These are phyloP conservation scores for Cichlasoma orientale DNA, from an alignment of 2,797 vertebrate genomes.

Conservation along the genomic window DNA sequence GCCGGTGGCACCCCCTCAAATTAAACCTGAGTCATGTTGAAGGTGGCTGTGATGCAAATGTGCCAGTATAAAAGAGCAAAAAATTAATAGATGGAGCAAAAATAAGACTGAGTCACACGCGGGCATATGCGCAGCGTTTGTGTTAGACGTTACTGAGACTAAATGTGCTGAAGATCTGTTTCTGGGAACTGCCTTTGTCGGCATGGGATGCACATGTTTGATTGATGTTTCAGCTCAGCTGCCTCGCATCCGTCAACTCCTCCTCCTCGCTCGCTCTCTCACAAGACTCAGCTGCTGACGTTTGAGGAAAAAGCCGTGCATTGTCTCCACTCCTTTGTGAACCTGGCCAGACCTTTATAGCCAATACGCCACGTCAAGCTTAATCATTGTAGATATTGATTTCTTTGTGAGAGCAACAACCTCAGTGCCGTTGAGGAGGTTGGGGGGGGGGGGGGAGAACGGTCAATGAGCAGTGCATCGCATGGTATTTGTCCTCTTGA, in stretches of 20 bases:
- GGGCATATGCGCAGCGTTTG: background rate
- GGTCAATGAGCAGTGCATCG: constrained; percentile 10
- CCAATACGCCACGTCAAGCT: constrained; percentile 52
- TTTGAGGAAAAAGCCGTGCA: constrained; percentile 32
- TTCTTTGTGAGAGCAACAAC: constrained; percentile 58
- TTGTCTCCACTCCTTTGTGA: constrained; percentile 57
- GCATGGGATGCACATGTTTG: constrained; percentile 41
- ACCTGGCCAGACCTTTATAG: constrained; percentile 48
- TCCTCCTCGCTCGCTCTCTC: constrained; percentile 15
- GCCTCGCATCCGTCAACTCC: constrained; percentile 56
- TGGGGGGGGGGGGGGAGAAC: background rate
- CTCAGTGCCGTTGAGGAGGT: constrained; percentile 13
- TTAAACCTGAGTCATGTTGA: constrained; percentile 17
- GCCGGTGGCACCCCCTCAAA: background rate
- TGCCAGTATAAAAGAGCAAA: background rate
- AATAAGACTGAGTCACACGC: background rate
- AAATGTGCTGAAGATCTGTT: constrained; percentile 52
- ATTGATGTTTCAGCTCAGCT: constrained; percentile 50
- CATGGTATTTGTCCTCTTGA: constrained; percentile 25
- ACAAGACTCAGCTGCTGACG: constrained; percentile 58
- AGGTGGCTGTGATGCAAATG: constrained; percentile 6
- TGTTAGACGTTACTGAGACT: background rate
- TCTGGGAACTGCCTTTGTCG: constrained; percentile 33
- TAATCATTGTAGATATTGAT: constrained; percentile 76
- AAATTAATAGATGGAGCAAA: background rate